phyloP scores from a whole-genome alignment of 2,113 vertebrate species.

The Sturnus vulgaris region DNA sequence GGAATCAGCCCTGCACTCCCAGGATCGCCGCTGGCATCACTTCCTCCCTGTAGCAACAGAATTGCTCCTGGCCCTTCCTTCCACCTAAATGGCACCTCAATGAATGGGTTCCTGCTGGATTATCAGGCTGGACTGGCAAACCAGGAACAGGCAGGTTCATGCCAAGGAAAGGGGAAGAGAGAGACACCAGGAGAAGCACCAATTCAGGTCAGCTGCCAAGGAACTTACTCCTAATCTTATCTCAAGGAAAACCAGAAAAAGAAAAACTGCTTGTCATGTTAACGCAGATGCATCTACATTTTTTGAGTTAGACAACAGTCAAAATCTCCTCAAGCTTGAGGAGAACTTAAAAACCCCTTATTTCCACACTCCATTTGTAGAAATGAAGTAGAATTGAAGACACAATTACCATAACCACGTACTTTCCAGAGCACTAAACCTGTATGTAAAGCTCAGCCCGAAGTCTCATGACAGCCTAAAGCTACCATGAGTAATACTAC shows the following conservation, averaged over 20 bases:
- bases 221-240: not conserved
- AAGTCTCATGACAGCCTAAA: slow-evolving; percentile 18
- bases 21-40: fast-evolving
- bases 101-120: slow-evolving; percentile 30
- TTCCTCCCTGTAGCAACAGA: fast-evolving
- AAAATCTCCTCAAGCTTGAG: not conserved
- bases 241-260: not conserved
- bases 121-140: slow-evolving; percentile 44
- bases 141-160: not conserved
- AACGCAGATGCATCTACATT: not conserved
- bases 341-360: not conserved
- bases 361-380: not conserved
- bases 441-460: not conserved
- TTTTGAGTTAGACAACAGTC: not conserved
- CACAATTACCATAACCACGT: not conserved
- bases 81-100: not conserved
- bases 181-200: not conserved
- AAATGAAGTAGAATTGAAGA: not conserved
- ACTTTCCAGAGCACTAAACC: slow-evolving; percentile 4
- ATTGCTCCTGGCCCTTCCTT: not conserved
- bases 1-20: fast-evolving
- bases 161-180: not conserved
- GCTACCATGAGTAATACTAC: not conserved
- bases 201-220: not conserved
- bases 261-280: not conserved